Conservation (phyloP, 2,113 vertebrate species). For the Labrus mixtus region DNA sequence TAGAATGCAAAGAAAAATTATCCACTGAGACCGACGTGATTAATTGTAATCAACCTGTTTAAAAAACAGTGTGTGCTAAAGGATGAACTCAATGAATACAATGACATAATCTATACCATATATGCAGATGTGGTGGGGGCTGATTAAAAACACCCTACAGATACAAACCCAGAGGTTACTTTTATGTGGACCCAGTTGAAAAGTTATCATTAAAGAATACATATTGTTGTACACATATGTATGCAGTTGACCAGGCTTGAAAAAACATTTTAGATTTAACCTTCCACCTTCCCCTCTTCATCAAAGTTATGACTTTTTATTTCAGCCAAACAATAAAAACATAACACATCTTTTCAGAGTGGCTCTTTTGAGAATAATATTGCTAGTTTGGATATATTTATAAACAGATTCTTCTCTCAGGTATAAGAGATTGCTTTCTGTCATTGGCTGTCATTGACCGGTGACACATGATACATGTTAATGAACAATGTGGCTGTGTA, state of each 20-base stretch:
- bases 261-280: no score
- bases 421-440: neutral
- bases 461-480: neutral
- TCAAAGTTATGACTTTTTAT: no score
- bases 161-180: neutral
- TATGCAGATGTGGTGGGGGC: no score
- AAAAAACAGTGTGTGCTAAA: slow-evolving; percentile 10
- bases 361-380: neutral
- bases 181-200: no score
- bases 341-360: no score
- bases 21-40: slow-evolving; percentile 36
- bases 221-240: no score
- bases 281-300: no score
- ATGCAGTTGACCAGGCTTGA: no score
- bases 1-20: slow-evolving; percentile 48
- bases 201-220: no score
- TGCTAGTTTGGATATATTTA: neutral
- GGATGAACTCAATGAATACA: neutral
- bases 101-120: neutral
- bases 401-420: neutral
- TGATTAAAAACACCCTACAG: neutral
- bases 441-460: slow-evolving; percentile 2
- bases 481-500: neutral
- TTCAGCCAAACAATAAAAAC: no score
- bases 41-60: slow-evolving; percentile 50